phyloP scores from a whole-genome alignment of 2,888 invertebrate genomes.

The Leptopterna dolabrata region DNA sequence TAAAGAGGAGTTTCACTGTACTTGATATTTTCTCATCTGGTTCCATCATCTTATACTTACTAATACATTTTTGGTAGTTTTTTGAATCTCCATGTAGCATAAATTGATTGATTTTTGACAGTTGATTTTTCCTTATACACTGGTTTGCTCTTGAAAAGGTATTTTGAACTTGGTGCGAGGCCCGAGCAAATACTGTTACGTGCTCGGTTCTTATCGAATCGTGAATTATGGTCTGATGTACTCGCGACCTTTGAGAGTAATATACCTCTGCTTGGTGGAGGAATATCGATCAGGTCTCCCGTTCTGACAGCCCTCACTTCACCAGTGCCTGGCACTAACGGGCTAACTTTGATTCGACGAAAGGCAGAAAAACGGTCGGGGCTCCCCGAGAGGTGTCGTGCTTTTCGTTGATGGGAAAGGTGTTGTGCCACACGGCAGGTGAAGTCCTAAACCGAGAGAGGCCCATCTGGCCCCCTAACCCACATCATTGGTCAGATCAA shows the following conservation, averaged over 20 bases:
- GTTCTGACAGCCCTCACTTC: neutral
- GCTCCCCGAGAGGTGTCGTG: neutral
- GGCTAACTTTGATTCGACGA: neutral
- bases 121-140: too few relatives aligned
- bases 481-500: slow-evolving; percentile 10
- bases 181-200: too few relatives aligned
- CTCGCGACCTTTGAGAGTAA: neutral
- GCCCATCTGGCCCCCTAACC: neutral
- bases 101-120: too few relatives aligned
- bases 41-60: too few relatives aligned
- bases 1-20: too few relatives aligned
- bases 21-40: too few relatives aligned
- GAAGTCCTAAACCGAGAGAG: neutral
- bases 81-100: too few relatives aligned
- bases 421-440: neutral
- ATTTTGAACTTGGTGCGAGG: too few relatives aligned
- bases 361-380: neutral
- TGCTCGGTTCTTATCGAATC: neutral
- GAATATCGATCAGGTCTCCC: neutral
- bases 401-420: neutral
- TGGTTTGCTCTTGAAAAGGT: too few relatives aligned
- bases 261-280: neutral
- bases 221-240: neutral
- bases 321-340: neutral
- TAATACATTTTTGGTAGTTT: too few relatives aligned